Percentiles rank a stretch among this genome's conserved stretches.
Evolutionary conservation across 2,888 invertebrate species (phyloP).

Genomic region (Hydrotaea diabolus): DNA sequence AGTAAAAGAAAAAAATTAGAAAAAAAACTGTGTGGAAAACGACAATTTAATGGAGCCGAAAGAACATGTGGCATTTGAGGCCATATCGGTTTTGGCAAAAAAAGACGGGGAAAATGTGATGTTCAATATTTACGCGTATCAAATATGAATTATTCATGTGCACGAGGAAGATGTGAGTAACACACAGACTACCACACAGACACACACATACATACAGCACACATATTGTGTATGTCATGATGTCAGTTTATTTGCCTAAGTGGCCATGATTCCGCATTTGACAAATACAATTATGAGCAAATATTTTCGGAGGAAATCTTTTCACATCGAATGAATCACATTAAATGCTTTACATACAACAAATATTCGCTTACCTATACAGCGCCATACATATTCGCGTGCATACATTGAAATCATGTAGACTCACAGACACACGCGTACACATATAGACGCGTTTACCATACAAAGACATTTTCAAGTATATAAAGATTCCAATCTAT

Average conservation of each 20-base stretch:
- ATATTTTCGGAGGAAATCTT: slow-evolving; percentile 30
- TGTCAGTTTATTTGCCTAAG: slow-evolving; percentile 33
- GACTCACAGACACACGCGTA: background rate
- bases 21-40: background rate
- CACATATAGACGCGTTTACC: background rate
- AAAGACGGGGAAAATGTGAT: background rate
- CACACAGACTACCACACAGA: too few species aligned
- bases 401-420: background rate
- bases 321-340: slow-evolving; percentile 17
- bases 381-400: background rate
- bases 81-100: background rate
- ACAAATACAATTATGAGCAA: slow-evolving; percentile 36
- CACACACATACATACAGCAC: too few species aligned
- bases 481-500: background rate
- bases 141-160: slow-evolving; percentile 18
- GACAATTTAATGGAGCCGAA: background rate
- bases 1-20: background rate
- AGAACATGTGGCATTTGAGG: background rate
- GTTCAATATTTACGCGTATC: slow-evolving; percentile 22
- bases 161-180: background rate
- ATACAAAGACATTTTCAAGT: background rate
- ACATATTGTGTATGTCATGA: background rate
- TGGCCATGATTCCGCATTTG: slow-evolving; percentile 35
- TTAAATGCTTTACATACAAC: slow-evolving; percentile 19
- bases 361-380: background rate